Conservation (phyloP, 2,113 vertebrate genomes). For the Microcebus griseorufus region DNA sequence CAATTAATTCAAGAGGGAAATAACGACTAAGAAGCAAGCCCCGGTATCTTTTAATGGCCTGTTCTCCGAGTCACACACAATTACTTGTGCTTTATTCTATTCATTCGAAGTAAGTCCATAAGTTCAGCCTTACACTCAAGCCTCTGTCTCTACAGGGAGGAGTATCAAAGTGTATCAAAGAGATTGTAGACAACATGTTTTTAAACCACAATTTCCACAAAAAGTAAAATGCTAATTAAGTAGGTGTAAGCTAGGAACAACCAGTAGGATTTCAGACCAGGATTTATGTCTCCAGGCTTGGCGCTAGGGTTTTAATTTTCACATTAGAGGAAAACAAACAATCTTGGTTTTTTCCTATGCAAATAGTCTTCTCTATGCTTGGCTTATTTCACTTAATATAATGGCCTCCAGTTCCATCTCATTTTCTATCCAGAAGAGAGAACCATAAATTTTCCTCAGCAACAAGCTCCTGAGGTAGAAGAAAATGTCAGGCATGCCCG, state of each 20-base stretch:
- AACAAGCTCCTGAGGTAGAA: background rate
- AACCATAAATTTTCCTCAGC: background rate
- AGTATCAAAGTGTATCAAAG: background rate
- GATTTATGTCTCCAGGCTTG: background rate
- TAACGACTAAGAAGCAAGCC: background rate
- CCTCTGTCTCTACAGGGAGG: background rate
- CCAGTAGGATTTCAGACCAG: background rate
- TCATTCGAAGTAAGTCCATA: background rate
- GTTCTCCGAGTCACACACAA: background rate
- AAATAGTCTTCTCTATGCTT: background rate
- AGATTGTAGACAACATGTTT: background rate
- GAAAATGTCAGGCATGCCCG: background rate
- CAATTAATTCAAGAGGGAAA: background rate
- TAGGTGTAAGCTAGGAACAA: background rate
- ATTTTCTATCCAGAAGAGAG: background rate
- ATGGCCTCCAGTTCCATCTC: too few species aligned
- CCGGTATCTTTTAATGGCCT: background rate
- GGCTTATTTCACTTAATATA: too few species aligned
- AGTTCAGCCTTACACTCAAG: background rate
- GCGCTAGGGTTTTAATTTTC: background rate
- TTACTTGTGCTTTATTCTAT: background rate
- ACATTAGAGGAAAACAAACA: background rate
- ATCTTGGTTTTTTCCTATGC: background rate
- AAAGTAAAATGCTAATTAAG: background rate
- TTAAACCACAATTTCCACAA: background rate